phyloP scores from a whole-genome alignment of 2,113 vertebrate genomes.

The Reinhardtius hippoglossoides region DNA sequence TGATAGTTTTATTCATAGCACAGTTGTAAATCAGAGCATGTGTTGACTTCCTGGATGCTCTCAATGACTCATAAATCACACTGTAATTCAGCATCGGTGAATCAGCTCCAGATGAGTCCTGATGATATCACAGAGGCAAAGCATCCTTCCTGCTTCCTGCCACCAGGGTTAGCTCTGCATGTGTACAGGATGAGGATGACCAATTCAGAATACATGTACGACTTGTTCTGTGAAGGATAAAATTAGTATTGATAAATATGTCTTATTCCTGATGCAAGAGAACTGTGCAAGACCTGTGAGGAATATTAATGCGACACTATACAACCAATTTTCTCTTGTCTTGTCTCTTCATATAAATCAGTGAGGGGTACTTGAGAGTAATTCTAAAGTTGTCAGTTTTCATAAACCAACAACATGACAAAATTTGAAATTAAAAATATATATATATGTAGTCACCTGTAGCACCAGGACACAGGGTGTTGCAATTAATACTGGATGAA shows the following conservation, averaged over 20 bases:
- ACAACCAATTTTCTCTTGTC: neutral
- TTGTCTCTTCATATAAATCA: neutral
- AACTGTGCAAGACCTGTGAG: neutral
- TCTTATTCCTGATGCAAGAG: neutral
- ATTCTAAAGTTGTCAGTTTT: neutral
- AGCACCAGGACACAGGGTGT: no score
- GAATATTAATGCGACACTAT: neutral
- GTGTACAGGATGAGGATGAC: neutral
- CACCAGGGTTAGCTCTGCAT: neutral
- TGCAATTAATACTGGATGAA: no score
- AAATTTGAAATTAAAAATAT: no score
- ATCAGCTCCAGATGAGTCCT: slow-evolving; percentile 28
- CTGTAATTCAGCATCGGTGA: slow-evolving; percentile 27
- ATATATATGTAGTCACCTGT: no score
- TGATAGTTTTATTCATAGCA: neutral
- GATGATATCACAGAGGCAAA: neutral
- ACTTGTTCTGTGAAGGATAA: neutral
- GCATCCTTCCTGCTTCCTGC: neutral
- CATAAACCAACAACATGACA: no score
- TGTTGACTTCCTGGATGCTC: slow-evolving; percentile 7
- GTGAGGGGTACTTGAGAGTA: neutral
- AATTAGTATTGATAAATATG: neutral
- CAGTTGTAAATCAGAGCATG: slow-evolving; percentile 29
- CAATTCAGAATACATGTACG: neutral
- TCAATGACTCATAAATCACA: slow-evolving; percentile 30